phyloP scores from a whole-genome alignment of 1,140 invertebrate species.

The Apocrypta bakeri region DNA sequence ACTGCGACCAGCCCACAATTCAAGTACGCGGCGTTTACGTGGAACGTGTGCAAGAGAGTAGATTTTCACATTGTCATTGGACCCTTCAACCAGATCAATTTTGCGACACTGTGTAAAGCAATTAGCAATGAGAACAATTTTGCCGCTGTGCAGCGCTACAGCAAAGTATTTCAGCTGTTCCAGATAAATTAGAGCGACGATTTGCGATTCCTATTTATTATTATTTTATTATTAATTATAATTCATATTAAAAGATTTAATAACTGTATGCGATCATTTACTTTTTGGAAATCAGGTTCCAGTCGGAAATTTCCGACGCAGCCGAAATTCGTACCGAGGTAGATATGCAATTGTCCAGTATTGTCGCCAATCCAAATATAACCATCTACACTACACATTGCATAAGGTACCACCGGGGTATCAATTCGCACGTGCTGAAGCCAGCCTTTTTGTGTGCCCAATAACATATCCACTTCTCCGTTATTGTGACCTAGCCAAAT shows the following conservation, averaged over 20 bases:
- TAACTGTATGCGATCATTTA: not conserved
- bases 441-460: conserved; percentile 77
- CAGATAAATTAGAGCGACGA: conserved; percentile 80
- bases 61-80: conserved; percentile 64
- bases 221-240: not conserved
- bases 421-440: conserved; percentile 76
- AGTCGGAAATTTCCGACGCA: conserved; percentile 73
- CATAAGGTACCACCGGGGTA: conserved; percentile 77
- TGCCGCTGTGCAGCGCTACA: conserved; percentile 83
- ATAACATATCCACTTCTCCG: conserved; percentile 80
- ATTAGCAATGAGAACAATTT: conserved; percentile 80
- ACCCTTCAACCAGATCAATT: conserved; percentile 60
- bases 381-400: conserved; percentile 81
- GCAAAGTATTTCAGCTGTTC: conserved; percentile 81
- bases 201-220: conserved; percentile 69
- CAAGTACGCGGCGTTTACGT: conserved; percentile 65
- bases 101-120: conserved; percentile 70
- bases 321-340: conserved; percentile 73
- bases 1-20: conserved; percentile 84
- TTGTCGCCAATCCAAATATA: conserved; percentile 92
- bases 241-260: not conserved
- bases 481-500: conserved; percentile 84
- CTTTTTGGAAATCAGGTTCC: conserved; percentile 71
- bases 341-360: conserved; percentile 86
- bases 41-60: conserved; percentile 68